These are phyloP conservation scores for Hyles vespertilio DNA, from an alignment of 1,140 invertebrate genomes.

Conservation along the genomic window DNA sequence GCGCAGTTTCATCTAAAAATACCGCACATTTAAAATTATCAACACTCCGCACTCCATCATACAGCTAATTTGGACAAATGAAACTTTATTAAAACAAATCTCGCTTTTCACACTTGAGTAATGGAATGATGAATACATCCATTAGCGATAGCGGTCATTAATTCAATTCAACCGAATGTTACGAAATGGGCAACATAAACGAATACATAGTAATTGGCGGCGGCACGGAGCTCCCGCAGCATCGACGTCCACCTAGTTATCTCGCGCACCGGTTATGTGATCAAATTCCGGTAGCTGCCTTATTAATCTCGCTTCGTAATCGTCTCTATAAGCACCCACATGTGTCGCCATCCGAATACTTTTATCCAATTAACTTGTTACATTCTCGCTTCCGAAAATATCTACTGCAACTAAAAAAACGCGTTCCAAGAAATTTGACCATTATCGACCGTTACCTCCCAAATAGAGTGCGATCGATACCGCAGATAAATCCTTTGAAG, in stretches of 20 bases:
- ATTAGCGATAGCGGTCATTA: no score
- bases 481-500: constrained; percentile 63
- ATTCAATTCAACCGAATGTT: neutral
- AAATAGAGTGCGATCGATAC: constrained; percentile 62
- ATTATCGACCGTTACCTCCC: constrained; percentile 69
- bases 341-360: constrained; percentile 52
- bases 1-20: neutral
- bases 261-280: constrained; percentile 19
- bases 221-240: no score
- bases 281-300: constrained; percentile 30
- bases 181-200: no score
- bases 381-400: constrained; percentile 71
- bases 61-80: no score
- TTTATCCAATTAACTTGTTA: constrained; percentile 71
- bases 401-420: constrained; percentile 46
- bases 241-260: constrained; percentile 11
- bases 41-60: neutral
- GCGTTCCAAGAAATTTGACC: constrained; percentile 63
- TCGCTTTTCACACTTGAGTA: no score
- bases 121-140: no score
- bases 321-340: constrained; percentile 38
- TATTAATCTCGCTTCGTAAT: constrained; percentile 55
- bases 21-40: neutral
- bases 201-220: no score
- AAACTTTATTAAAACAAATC: no score